Percentiles rank a stretch among this genome's conserved stretches.
These are phyloP conservation scores for Paramacrobiotus metropolitanus DNA, from an alignment of 1,140 invertebrate species.

Conservation along the genomic window DNA sequence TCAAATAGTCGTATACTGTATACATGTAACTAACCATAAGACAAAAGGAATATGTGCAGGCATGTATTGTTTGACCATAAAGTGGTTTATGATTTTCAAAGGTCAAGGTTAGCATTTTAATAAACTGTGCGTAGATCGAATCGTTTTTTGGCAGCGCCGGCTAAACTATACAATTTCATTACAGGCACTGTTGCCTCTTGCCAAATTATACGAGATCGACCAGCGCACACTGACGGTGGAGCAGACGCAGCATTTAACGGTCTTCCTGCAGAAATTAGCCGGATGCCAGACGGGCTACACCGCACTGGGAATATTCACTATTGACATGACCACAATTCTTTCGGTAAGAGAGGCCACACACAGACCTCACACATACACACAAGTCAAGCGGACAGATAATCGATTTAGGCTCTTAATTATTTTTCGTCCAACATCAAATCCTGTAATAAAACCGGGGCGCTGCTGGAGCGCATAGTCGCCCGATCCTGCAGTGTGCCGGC, in stretches of 20 bases:
- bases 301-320: conserved; percentile 1
- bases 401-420: background rate
- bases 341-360: background rate
- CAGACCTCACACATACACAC: background rate
- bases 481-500: too few relatives aligned
- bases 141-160: too few relatives aligned
- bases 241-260: background rate
- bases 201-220: conserved; percentile 1
- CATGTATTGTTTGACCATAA: too few relatives aligned
- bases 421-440: background rate
- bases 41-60: too few relatives aligned
- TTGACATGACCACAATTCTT: conserved; percentile 2
- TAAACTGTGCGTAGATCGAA: too few relatives aligned
- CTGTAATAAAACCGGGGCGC: background rate
- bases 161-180: background rate
- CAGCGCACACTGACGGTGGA: background rate
- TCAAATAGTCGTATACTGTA: too few relatives aligned
- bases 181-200: background rate
- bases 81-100: too few relatives aligned
- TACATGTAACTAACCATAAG: too few relatives aligned
- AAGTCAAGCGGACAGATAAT: background rate
- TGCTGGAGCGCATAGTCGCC: too few relatives aligned
- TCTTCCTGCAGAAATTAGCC: background rate
- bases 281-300: conserved; percentile 3
- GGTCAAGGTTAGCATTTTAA: too few relatives aligned